phyloP scores from a whole-genome alignment of 2,888 invertebrate genomes.

The Leucophenga montana region DNA sequence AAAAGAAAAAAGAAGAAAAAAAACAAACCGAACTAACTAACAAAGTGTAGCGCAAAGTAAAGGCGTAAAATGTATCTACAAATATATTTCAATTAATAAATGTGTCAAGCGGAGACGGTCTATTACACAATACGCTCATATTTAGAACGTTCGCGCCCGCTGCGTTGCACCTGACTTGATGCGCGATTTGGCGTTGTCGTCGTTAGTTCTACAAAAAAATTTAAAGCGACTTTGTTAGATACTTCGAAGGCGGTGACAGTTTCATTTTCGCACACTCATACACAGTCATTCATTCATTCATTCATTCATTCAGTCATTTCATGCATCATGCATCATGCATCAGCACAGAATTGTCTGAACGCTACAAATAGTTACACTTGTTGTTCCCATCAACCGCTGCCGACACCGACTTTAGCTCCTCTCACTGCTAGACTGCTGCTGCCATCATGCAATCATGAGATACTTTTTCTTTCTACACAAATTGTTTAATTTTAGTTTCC shows the following conservation, averaged over 20 bases:
- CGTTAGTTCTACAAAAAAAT: background rate
- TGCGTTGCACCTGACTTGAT: conserved; percentile 50
- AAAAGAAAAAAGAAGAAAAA: conserved; percentile 2
- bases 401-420: background rate
- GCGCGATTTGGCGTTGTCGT: background rate
- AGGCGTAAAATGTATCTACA: conserved; percentile 24
- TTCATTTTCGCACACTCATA: conserved; percentile 2
- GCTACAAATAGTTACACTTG: background rate
- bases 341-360: background rate
- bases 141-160: conserved; percentile 27
- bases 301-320: background rate
- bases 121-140: conserved; percentile 51
- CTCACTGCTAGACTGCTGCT: background rate
- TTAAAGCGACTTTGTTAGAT: too few relatives aligned
- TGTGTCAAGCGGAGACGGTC: conserved; percentile 62
- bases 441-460: conserved; percentile 12
- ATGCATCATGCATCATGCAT: background rate
- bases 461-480: conserved; percentile 18
- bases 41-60: too few relatives aligned
- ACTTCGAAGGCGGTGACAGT: too few relatives aligned
- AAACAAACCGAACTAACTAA: background rate
- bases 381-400: background rate
- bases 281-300: background rate
- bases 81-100: conserved; percentile 65
- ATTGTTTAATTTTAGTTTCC: conserved; percentile 24